These are phyloP conservation scores for Sylvilagus floridanus DNA, from an alignment of 2,797 vertebrate genomes.

Conservation along the genomic window DNA sequence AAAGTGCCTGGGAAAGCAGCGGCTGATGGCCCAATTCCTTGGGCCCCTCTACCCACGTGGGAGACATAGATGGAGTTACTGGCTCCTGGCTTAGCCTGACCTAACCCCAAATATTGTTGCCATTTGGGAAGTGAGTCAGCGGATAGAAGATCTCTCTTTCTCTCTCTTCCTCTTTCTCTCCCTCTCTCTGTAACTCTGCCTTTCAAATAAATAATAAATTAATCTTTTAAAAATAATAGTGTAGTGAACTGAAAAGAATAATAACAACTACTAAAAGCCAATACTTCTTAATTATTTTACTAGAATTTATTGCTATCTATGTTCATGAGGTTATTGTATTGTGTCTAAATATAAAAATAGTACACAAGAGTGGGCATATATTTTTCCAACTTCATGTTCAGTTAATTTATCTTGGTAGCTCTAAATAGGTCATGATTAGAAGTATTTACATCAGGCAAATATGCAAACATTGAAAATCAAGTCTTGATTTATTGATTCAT, in stretches of 20 bases:
- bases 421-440: neutral
- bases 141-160: too few relatives aligned
- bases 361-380: neutral
- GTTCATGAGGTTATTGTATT: neutral
- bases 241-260: neutral
- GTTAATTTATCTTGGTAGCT: neutral
- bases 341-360: neutral
- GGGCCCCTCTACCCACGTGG: too few relatives aligned
- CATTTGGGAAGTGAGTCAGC: too few relatives aligned
- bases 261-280: conserved; percentile 29
- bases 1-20: too few relatives aligned
- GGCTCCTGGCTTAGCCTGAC: too few relatives aligned
- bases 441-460: neutral
- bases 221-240: too few relatives aligned
- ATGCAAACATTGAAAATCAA: conserved; percentile 6
- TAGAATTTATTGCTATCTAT: conserved; percentile 23
- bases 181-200: too few relatives aligned
- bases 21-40: too few relatives aligned
- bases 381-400: neutral
- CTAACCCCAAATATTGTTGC: too few relatives aligned
- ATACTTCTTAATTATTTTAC: conserved; percentile 47
- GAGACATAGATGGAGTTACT: too few relatives aligned
- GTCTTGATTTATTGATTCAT: neutral
- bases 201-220: too few relatives aligned
- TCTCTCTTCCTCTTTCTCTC: too few relatives aligned